phyloP scores from a whole-genome alignment of 2,797 vertebrate genomes.

The Coccyzus lansbergi region DNA sequence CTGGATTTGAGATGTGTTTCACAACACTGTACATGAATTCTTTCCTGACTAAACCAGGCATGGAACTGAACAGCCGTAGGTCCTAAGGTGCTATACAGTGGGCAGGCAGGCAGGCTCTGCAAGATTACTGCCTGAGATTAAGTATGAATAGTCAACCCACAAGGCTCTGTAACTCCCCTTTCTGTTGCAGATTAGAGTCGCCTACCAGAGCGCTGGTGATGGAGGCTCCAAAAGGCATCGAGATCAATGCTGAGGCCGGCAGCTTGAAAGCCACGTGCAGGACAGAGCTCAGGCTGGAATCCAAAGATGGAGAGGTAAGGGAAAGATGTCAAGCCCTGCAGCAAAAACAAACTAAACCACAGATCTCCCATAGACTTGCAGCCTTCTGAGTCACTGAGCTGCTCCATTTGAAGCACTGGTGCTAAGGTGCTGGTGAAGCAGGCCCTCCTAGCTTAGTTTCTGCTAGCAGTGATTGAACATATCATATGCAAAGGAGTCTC shows the following conservation, averaged over 20 bases:
- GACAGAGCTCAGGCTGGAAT: slow-evolving; percentile 94
- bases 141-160: not conserved
- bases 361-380: not conserved
- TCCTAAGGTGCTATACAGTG: not conserved
- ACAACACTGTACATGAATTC: not conserved
- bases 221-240: slow-evolving; percentile 96
- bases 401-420: not conserved
- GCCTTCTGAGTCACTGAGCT: not conserved
- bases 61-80: not conserved
- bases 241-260: slow-evolving; percentile 95
- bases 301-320: slow-evolving; percentile 96
- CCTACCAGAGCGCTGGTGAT: slow-evolving; percentile 93
- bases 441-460: not conserved
- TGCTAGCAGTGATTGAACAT: not conserved
- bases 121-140: not conserved
- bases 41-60: not conserved
- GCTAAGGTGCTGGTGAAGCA: not conserved
- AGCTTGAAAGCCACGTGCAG: slow-evolving; percentile 95
- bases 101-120: not conserved
- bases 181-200: slow-evolving; percentile 88
- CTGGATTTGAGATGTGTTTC: not conserved
- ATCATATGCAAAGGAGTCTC: slow-evolving; percentile 1
- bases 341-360: not conserved
- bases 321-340: not conserved
- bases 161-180: not conserved